Conservation (phyloP, 2,113 vertebrate species). For the Herpailurus yagouaroundi region DNA sequence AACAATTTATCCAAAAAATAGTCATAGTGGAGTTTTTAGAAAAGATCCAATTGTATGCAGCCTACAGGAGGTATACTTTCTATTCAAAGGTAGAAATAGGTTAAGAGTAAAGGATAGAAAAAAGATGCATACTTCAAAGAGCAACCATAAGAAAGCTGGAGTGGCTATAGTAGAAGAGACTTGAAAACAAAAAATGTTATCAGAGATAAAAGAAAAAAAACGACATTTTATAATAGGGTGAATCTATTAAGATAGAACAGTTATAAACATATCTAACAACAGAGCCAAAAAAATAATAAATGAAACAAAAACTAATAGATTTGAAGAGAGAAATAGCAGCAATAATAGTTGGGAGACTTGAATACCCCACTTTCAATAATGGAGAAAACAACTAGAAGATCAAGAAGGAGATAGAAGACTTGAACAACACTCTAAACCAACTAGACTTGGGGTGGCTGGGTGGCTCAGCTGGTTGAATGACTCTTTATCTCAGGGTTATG, state of each 20-base stretch:
- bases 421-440: not conserved
- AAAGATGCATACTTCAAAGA: not conserved
- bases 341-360: not conserved
- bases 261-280: not conserved
- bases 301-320: not conserved
- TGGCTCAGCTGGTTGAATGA: too few species aligned
- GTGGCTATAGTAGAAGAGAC: not conserved
- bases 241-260: not conserved
- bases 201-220: not conserved
- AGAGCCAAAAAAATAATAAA: not conserved
- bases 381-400: not conserved
- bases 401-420: not conserved
- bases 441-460: not conserved
- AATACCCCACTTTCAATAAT: not conserved
- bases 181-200: not conserved
- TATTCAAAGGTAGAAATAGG: not conserved
- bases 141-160: not conserved
- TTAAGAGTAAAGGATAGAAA: not conserved
- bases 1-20: not conserved
- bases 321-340: not conserved
- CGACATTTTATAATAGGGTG: not conserved
- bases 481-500: too few species aligned
- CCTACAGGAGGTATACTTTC: not conserved
- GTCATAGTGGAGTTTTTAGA: not conserved
- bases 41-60: not conserved